Evolutionary conservation across 2,113 vertebrate species (phyloP).

Genomic region (Lophochroa leadbeateri): DNA sequence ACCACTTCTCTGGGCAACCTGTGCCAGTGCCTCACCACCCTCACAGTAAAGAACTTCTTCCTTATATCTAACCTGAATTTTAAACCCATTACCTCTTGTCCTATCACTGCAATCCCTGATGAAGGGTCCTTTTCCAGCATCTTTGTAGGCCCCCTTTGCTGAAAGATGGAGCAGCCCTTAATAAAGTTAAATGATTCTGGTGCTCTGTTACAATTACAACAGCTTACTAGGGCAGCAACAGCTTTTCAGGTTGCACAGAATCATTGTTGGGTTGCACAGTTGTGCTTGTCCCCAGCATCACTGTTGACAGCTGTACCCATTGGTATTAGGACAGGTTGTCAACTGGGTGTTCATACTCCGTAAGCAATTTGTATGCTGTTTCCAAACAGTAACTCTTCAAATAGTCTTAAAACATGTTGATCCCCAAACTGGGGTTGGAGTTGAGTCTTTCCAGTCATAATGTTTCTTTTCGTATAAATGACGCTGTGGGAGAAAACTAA

Average conservation of each 20-base stretch:
- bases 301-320: not conserved
- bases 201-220: not conserved
- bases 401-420: fast-evolving
- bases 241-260: not conserved
- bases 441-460: not conserved
- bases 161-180: not conserved
- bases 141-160: not conserved
- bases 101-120: not conserved
- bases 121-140: not conserved
- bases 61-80: not conserved
- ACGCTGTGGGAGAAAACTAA: not conserved
- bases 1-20: too few relatives aligned
- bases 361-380: not conserved
- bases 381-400: not conserved
- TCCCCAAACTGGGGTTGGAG: not conserved
- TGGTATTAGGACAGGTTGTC: not conserved
- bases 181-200: not conserved
- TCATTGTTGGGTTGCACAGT: fast-evolving
- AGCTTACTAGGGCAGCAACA: not conserved
- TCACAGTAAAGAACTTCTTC: not conserved
- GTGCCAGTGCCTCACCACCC: not conserved
- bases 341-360: fast-evolving
- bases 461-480: not conserved
- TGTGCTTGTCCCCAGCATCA: fast-evolving
- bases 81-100: not conserved